Conservation (phyloP, 2,888 invertebrate species). For the Pheosia gnoma region DNA sequence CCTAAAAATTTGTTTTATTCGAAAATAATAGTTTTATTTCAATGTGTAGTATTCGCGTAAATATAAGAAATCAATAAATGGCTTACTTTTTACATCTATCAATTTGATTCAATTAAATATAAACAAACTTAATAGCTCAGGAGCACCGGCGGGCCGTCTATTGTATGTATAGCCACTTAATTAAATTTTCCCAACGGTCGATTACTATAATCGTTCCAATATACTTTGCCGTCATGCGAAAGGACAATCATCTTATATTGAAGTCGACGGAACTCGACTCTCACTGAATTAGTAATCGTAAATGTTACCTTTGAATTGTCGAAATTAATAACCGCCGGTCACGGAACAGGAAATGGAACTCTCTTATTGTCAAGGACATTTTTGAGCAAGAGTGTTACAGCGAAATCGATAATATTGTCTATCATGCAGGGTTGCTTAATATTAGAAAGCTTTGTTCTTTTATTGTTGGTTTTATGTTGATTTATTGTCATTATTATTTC, state of each 20-base stretch:
- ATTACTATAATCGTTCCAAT: constrained; percentile 14
- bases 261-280: constrained; percentile 18
- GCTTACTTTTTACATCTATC: neutral
- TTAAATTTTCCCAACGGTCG: constrained; percentile 18
- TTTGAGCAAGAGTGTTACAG: constrained; percentile 34
- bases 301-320: constrained; percentile 29
- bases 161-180: constrained; percentile 15
- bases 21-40: too few relatives aligned
- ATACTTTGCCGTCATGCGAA: constrained; percentile 23
- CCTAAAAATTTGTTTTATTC: too few relatives aligned
- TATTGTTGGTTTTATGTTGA: neutral
- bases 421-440: constrained; percentile 29
- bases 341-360: constrained; percentile 44
- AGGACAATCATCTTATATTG: constrained; percentile 22
- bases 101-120: neutral
- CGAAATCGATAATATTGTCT: constrained; percentile 24
- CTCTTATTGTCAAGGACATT: constrained; percentile 40
- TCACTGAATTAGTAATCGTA: constrained; percentile 23
- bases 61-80: too few relatives aligned
- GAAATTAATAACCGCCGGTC: constrained; percentile 52
- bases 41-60: too few relatives aligned
- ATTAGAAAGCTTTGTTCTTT: constrained; percentile 2
- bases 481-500: neutral
- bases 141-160: constrained; percentile 1
- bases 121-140: constrained; percentile 1